A percentile compares a stretch with the other conserved stretches of the same genome.
Evolutionary conservation across 2,888 invertebrate genomes (phyloP).

Genomic region (Oligia fasciuncula): DNA sequence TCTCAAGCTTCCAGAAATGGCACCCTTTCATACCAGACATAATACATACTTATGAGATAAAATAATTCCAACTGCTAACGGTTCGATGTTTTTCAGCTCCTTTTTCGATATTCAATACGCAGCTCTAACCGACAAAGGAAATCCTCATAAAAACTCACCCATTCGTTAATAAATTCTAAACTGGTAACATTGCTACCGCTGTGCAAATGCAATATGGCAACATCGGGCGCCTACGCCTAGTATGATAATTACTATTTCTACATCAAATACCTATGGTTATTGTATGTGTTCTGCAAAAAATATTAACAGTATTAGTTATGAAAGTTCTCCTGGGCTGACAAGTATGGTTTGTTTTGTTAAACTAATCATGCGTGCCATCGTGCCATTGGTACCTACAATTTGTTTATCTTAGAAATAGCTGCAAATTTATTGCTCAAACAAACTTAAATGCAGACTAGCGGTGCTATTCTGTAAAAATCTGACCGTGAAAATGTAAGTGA

Average conservation of each 20-base stretch:
- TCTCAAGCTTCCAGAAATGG: neutral
- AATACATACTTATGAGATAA: neutral
- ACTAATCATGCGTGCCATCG: neutral
- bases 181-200: conserved; percentile 31
- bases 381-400: neutral
- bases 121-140: conserved; percentile 26
- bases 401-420: neutral
- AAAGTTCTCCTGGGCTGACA: neutral
- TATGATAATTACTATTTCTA: conserved; percentile 41
- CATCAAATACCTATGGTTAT: conserved; percentile 30
- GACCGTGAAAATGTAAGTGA: too few relatives aligned
- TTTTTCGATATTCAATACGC: conserved; percentile 24
- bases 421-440: neutral
- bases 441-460: neutral
- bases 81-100: conserved; percentile 1
- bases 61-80: neutral
- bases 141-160: conserved; percentile 43
- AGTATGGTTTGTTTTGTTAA: neutral
- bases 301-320: neutral
- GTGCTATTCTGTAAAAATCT: too few relatives aligned
- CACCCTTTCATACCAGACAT: neutral
- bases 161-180: conserved; percentile 53
- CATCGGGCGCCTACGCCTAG: conserved; percentile 18
- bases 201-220: conserved; percentile 27
- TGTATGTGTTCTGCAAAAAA: conserved; percentile 22